These are phyloP conservation scores for Sycophila texana DNA, from an alignment of 2,888 invertebrate species.

Conservation along the genomic window DNA sequence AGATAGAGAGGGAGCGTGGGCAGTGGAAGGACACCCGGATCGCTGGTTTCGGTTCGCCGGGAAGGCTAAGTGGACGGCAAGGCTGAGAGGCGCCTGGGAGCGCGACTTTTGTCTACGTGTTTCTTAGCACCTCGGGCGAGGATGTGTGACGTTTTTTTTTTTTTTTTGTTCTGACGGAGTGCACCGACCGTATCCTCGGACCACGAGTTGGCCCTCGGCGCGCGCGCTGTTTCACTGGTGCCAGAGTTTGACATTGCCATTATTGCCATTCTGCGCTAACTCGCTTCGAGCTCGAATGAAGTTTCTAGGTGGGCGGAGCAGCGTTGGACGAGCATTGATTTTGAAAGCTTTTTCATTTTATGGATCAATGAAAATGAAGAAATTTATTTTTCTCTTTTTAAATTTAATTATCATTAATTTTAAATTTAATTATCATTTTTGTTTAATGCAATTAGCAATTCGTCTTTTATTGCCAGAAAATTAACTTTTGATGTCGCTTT, in stretches of 20 bases:
- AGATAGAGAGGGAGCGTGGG: neutral
- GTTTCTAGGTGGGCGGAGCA: no score
- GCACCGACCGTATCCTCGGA: conserved; percentile 20
- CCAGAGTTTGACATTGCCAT: conserved; percentile 27
- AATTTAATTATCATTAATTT: no score
- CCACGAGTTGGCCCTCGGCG: conserved; percentile 20
- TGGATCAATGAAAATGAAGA: no score
- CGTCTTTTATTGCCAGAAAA: no score
- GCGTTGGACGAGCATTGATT: no score
- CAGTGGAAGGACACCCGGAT: neutral
- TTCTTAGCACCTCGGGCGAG: conserved; percentile 22
- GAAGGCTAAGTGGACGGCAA: conserved; percentile 1
- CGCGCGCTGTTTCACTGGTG: neutral
- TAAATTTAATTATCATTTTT: no score
- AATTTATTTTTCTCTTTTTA: no score
- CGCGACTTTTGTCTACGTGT: neutral
- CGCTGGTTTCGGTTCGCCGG: conserved; percentile 31
- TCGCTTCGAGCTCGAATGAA: neutral
- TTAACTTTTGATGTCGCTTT: no score
- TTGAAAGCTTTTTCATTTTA: no score
- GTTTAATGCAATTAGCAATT: no score
- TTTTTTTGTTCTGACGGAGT: conserved; percentile 6
- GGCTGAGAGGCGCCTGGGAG: conserved; percentile 32
- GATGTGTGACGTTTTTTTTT: neutral
- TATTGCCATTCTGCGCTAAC: conserved; percentile 5